These are phyloP conservation scores for Drosophila niveifrons DNA, from an alignment of 2,888 invertebrate genomes.

Conservation along the genomic window DNA sequence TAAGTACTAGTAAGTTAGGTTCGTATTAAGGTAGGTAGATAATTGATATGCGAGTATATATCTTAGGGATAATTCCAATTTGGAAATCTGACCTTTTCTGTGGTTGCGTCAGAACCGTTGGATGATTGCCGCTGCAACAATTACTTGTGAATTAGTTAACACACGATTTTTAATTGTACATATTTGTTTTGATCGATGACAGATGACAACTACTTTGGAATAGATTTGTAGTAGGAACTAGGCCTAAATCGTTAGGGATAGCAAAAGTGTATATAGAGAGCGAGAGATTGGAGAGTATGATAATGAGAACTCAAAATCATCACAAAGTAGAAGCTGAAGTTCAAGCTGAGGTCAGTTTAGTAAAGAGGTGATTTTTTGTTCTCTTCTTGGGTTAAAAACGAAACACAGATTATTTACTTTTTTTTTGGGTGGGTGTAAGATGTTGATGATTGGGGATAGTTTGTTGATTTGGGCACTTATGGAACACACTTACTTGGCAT, in stretches of 20 bases:
- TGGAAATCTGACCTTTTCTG: constrained; percentile 84
- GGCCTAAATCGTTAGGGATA: constrained; percentile 4
- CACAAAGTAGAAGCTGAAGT: constrained; percentile 15
- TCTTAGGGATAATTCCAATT: constrained; percentile 32
- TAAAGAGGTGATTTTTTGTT: constrained; percentile 1
- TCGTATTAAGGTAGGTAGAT: background rate
- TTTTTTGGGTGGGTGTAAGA: constrained; percentile 28
- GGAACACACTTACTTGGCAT: constrained; percentile 93
- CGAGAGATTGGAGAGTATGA: background rate
- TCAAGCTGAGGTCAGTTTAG: constrained; percentile 15
- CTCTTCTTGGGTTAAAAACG: constrained; percentile 17
- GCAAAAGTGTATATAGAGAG: background rate
- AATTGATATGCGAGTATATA: constrained; percentile 11
- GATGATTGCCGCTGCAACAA: constrained; percentile 85
- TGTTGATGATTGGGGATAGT: background rate
- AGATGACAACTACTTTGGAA: constrained; percentile 19
- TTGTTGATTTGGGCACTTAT: background rate
- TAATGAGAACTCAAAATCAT: constrained; percentile 22
- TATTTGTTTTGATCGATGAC: too few species aligned
- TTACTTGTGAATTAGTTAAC: constrained; percentile 70
- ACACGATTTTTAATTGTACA: constrained; percentile 2
- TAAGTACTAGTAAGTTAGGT: constrained; percentile 7
- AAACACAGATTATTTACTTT: constrained; percentile 29
- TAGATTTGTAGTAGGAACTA: constrained; percentile 1
- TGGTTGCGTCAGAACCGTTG: constrained; percentile 83